Conservation (phyloP, 2,113 vertebrate species). For the Anseranas semipalmata region DNA sequence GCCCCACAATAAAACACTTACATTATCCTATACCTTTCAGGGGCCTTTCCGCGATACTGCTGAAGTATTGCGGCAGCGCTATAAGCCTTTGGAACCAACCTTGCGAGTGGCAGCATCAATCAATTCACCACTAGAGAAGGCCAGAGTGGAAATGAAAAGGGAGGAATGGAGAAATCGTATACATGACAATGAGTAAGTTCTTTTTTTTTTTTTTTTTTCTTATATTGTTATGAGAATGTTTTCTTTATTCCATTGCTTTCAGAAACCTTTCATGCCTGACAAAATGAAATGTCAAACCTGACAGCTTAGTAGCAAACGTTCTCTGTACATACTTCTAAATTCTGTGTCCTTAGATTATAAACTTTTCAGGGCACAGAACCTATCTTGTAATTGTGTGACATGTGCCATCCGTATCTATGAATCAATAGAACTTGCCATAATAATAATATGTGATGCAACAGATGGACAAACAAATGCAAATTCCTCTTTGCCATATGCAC, state of each 20-base stretch:
- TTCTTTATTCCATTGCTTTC: background rate
- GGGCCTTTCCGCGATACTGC: conserved; percentile 79
- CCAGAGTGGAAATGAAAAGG: conserved; percentile 70
- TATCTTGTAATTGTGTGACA: conserved; percentile 38
- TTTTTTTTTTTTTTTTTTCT: background rate
- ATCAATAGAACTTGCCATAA: background rate
- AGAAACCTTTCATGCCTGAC: conserved; percentile 21
- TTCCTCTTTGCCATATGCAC: background rate
- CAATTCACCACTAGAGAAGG: conserved; percentile 71
- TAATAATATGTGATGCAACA: conserved; percentile 10
- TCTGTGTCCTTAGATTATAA: conserved; percentile 36
- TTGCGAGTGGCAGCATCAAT: conserved; percentile 79
- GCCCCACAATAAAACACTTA: conserved; percentile 11
- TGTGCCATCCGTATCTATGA: background rate
- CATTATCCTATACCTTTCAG: conserved; percentile 72
- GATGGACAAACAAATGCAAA: conserved; percentile 24
- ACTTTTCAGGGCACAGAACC: background rate
- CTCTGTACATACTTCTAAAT: background rate
- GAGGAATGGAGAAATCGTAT: conserved; percentile 62
- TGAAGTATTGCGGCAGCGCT: conserved; percentile 82
- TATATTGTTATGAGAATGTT: background rate
- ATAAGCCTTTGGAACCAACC: conserved; percentile 83
- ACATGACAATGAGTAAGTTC: conserved; percentile 78
- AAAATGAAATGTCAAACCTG: conserved; percentile 63
- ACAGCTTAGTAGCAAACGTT: conserved; percentile 46